phyloP scores from a whole-genome alignment of 1,140 invertebrate species.

The Wiebesia pumilae region DNA sequence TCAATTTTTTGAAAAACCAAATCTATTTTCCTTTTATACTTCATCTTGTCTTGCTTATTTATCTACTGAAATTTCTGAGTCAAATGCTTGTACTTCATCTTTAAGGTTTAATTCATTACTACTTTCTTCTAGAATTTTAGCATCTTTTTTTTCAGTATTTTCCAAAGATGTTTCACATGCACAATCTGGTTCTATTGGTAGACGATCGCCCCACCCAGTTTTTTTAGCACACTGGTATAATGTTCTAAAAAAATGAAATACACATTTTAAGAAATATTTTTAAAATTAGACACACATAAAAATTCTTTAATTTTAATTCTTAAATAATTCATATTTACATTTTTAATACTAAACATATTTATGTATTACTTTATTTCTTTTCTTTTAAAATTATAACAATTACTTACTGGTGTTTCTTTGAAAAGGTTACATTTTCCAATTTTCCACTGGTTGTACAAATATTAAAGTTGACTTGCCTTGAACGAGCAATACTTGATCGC shows the following conservation, averaged over 20 bases:
- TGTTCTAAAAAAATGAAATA: neutral
- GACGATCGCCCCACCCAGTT: constrained; percentile 83
- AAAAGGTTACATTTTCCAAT: constrained; percentile 86
- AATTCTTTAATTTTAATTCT: no score
- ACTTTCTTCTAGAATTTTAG: neutral
- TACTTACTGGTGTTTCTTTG: constrained; percentile 82
- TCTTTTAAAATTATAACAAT: constrained; percentile 43
- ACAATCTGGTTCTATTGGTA: constrained; percentile 75
- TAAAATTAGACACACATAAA: neutral
- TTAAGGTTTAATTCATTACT: neutral
- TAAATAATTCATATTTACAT: no score
- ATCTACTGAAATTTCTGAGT: no score
- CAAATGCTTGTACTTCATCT: no score
- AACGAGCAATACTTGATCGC: constrained; percentile 78
- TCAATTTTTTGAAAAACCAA: no score
- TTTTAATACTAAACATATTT: neutral
- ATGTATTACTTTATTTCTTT: neutral
- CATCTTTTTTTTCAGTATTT: no score
- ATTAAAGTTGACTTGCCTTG: constrained; percentile 84
- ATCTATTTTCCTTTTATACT: no score
- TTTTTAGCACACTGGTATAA: constrained; percentile 82
- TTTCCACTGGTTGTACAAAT: constrained; percentile 85
- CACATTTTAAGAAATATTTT: neutral
- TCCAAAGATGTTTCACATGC: neutral
- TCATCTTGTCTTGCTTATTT: no score